A percentile compares a stretch with the other conserved stretches of the same genome.
These are phyloP conservation scores for Stegodyphus dumicola DNA, from an alignment of 1,140 invertebrate species.

Conservation along the genomic window DNA sequence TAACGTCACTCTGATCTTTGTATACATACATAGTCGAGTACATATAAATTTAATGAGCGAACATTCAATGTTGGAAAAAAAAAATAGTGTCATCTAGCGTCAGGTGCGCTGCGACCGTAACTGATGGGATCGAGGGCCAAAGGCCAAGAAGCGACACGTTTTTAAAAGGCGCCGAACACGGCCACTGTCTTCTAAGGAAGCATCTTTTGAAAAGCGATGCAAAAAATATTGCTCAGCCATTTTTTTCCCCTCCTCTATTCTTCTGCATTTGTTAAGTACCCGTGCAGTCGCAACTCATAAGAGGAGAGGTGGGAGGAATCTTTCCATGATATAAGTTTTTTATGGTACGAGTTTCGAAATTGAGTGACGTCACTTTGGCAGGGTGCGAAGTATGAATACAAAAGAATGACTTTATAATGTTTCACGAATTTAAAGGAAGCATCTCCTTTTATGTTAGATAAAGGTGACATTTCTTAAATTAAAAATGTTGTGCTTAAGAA, in stretches of 20 bases:
- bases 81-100: slow-evolving; percentile 14
- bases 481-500: no score
- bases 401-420: no score
- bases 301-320: neutral
- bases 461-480: no score
- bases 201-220: slow-evolving; percentile 16
- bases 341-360: no score
- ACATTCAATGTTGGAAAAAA: slow-evolving; percentile 27
- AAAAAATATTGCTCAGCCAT: neutral
- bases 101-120: slow-evolving; percentile 33
- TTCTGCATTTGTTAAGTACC: neutral
- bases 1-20: neutral
- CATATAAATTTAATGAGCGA: slow-evolving; percentile 42
- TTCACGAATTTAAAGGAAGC: no score
- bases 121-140: slow-evolving; percentile 7
- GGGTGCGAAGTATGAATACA: slow-evolving; percentile 1
- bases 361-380: no score
- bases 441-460: no score
- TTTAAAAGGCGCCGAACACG: slow-evolving; percentile 35
- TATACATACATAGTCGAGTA: slow-evolving; percentile 2
- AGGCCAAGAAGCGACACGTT: slow-evolving; percentile 29
- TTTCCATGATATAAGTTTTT: no score
- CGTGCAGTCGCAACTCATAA: neutral
- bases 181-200: slow-evolving; percentile 9
- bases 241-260: neutral